Evolutionary conservation across 2,113 vertebrate genomes (phyloP).

Genomic region (Ochotona princeps): DNA sequence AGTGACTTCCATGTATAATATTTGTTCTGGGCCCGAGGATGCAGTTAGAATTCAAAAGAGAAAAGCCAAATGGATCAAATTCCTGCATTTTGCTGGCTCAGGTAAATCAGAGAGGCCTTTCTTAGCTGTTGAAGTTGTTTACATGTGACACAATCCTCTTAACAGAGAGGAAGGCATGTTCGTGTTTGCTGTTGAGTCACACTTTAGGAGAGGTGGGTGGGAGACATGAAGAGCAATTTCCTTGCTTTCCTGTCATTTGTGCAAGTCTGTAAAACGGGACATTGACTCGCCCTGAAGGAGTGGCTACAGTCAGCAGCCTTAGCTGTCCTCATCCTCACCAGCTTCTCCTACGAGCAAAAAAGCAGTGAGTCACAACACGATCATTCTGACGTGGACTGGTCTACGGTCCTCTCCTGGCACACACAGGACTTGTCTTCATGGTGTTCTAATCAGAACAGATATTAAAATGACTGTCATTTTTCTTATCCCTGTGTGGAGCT

Average conservation of each 20-base stretch:
- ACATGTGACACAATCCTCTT: slow-evolving; percentile 82
- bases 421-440: not conserved
- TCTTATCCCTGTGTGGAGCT: not conserved
- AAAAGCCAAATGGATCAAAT: slow-evolving; percentile 78
- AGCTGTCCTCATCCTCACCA: not conserved
- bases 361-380: not conserved
- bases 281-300: not conserved
- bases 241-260: not conserved
- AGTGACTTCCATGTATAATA: slow-evolving; percentile 62
- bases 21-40: slow-evolving; percentile 73
- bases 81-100: slow-evolving; percentile 80
- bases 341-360: not conserved
- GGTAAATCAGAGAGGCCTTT: slow-evolving; percentile 84
- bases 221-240: not conserved
- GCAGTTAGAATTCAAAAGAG: slow-evolving; percentile 80
- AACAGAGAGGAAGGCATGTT: slow-evolving; percentile 76
- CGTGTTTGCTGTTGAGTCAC: slow-evolving; percentile 71
- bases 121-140: slow-evolving; percentile 82
- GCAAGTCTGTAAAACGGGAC: not conserved
- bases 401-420: not conserved
- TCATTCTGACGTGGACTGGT: no score
- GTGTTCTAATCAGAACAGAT: not conserved
- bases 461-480: not conserved
- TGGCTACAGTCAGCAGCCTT: not conserved
- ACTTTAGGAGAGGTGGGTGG: not conserved